Evolutionary conservation across 1,140 invertebrate species (phyloP).

Genomic region (Papilio machaon): DNA sequence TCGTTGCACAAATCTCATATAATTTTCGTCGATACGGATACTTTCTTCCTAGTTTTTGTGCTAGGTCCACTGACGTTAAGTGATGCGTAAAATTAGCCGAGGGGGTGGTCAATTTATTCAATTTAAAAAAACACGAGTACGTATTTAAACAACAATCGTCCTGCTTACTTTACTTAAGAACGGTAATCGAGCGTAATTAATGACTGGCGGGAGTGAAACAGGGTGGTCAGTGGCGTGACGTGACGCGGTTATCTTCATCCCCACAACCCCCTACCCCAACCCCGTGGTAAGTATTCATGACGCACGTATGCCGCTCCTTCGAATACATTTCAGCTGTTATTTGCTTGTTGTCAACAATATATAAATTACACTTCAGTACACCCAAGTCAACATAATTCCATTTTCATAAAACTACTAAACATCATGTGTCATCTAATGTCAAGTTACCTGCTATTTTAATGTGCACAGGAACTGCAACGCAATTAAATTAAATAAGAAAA

Average conservation of each 20-base stretch:
- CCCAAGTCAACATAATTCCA: neutral
- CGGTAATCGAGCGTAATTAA: slow-evolving; percentile 18
- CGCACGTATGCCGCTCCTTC: slow-evolving; percentile 45
- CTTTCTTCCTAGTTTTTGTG: too few species aligned
- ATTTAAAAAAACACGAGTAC: neutral
- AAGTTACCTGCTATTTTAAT: neutral
- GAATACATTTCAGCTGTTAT: slow-evolving; percentile 13
- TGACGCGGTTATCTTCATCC: slow-evolving; percentile 35
- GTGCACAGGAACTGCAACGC: neutral
- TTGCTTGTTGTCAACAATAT: slow-evolving; percentile 9
- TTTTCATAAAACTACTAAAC: neutral
- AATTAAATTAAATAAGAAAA: neutral
- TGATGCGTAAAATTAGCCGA: too few species aligned
- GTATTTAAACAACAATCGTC: neutral
- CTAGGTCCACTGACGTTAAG: too few species aligned
- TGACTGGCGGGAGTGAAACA: slow-evolving; percentile 28
- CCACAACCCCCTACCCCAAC: slow-evolving; percentile 33
- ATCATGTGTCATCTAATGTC: neutral
- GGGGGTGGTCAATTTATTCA: neutral
- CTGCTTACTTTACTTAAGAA: neutral
- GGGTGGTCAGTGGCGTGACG: slow-evolving; percentile 44
- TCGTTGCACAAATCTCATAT: too few species aligned
- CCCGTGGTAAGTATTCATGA: slow-evolving; percentile 54
- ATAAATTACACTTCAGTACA: neutral
- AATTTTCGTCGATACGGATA: too few species aligned